A percentile compares a stretch with the other conserved stretches of the same genome.
These are phyloP conservation scores for Rhynchomys soricoides DNA, from an alignment of 2,113 vertebrate genomes.

Conservation along the genomic window DNA sequence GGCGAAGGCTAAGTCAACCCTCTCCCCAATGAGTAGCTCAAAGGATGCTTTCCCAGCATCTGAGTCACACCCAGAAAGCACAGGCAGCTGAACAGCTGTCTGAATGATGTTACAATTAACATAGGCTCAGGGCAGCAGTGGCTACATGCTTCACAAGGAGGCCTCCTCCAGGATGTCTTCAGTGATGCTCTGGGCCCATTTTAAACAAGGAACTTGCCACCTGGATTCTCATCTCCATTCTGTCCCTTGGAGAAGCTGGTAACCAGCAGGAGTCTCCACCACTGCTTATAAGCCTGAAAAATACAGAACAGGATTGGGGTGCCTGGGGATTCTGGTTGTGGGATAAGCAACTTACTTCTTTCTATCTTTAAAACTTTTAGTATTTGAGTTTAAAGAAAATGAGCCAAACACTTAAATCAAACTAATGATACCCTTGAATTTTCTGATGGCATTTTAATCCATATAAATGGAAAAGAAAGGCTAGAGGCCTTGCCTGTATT, in stretches of 20 bases:
- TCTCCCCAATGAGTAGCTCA: not conserved
- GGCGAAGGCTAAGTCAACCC: not conserved
- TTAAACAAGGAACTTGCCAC: not conserved
- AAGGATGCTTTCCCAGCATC: not conserved
- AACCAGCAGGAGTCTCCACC: not conserved
- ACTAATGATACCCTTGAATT: not conserved
- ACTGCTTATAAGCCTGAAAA: not conserved
- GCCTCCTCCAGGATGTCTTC: not conserved
- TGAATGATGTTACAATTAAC: not conserved
- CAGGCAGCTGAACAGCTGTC: not conserved
- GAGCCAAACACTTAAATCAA: not conserved
- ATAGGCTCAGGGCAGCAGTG: not conserved
- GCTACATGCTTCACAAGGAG: not conserved
- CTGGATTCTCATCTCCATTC: not conserved
- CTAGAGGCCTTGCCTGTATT: not conserved
- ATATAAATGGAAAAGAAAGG: not conserved
- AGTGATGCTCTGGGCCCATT: not conserved
- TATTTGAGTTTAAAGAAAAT: not conserved
- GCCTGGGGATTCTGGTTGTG: too few species aligned
- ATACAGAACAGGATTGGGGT: rapidly evolving
- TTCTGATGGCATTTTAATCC: not conserved
- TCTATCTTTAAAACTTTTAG: not conserved
- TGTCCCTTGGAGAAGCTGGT: not conserved
- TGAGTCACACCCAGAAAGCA: not conserved
- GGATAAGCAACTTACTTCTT: not conserved